These are phyloP conservation scores for Cryptocheilus praepositus DNA, from an alignment of 2,888 invertebrate species.

Conservation along the genomic window DNA sequence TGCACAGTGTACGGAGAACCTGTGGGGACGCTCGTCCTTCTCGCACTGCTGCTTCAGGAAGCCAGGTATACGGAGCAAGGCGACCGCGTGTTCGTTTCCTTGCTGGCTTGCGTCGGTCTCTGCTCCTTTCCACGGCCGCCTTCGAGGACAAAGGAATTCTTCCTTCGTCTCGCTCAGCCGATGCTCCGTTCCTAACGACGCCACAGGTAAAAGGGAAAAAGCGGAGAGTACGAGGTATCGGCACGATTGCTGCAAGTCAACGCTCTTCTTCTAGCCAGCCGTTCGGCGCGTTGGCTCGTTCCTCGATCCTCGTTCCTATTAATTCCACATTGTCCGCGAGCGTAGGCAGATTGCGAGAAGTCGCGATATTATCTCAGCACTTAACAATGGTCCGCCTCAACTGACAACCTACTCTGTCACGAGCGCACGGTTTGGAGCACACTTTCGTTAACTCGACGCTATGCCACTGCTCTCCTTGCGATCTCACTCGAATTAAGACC, in stretches of 20 bases:
- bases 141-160: slow-evolving; percentile 70
- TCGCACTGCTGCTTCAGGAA: slow-evolving; percentile 5
- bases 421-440: slow-evolving; percentile 23
- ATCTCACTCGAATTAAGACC: slow-evolving; percentile 13
- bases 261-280: no score
- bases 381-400: no score
- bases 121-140: slow-evolving; percentile 23
- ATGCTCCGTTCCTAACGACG: no score
- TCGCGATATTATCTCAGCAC: no score
- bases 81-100: slow-evolving; percentile 48
- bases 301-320: no score
- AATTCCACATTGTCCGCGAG: no score
- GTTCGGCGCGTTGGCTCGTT: no score
- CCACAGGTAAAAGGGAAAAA: slow-evolving; percentile 27
- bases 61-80: slow-evolving; percentile 45
- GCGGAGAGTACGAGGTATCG: no score
- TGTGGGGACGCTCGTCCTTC: slow-evolving; percentile 10
- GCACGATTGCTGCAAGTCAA: no score
- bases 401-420: slow-evolving; percentile 16
- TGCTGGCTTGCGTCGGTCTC: slow-evolving; percentile 24
- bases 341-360: no score
- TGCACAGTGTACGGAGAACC: background rate
- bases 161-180: slow-evolving; percentile 44
- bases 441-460: slow-evolving; percentile 37
- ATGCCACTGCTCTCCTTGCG: slow-evolving; percentile 30